These are phyloP conservation scores for Heliconius nattereri DNA, from an alignment of 1,140 invertebrate genomes.

Conservation along the genomic window DNA sequence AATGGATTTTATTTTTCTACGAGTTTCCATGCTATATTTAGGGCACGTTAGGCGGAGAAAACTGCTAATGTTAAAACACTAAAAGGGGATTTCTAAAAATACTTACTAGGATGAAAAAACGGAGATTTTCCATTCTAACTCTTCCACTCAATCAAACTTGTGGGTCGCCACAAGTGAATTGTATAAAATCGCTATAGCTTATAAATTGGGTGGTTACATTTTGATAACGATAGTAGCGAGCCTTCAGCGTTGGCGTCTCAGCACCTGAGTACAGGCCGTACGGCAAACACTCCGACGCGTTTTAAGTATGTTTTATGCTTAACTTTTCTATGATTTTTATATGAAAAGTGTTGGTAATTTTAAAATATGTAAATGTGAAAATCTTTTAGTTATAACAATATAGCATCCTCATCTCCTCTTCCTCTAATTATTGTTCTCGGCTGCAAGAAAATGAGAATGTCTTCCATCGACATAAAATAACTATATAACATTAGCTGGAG, in stretches of 20 bases:
- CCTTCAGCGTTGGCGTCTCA: conserved; percentile 39
- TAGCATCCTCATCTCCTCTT: not conserved
- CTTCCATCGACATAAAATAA: not conserved
- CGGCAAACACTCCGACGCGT: conserved; percentile 38
- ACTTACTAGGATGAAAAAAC: no score
- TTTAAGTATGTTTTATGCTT: conserved; percentile 42
- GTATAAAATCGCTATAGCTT: conserved; percentile 16
- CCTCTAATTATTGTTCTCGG: not conserved
- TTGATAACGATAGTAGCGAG: conserved; percentile 35
- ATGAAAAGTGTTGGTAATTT: conserved; percentile 5
- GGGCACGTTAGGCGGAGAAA: no score
- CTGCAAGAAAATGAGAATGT: not conserved
- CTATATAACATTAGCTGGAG: no score
- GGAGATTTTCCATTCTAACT: no score
- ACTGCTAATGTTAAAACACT: no score
- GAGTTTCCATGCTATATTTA: no score
- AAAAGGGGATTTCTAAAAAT: no score
- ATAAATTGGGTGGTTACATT: conserved; percentile 21
- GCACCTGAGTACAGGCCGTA: conserved; percentile 37
- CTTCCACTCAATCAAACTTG: no score
- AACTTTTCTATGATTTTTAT: conserved; percentile 23
- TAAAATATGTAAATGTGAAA: not conserved
- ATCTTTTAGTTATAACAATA: not conserved
- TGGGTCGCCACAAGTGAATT: no score
- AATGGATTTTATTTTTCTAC: no score